These are phyloP conservation scores for Solenodon paradoxus DNA, from an alignment of 2,113 vertebrate genomes.

Conservation along the genomic window DNA sequence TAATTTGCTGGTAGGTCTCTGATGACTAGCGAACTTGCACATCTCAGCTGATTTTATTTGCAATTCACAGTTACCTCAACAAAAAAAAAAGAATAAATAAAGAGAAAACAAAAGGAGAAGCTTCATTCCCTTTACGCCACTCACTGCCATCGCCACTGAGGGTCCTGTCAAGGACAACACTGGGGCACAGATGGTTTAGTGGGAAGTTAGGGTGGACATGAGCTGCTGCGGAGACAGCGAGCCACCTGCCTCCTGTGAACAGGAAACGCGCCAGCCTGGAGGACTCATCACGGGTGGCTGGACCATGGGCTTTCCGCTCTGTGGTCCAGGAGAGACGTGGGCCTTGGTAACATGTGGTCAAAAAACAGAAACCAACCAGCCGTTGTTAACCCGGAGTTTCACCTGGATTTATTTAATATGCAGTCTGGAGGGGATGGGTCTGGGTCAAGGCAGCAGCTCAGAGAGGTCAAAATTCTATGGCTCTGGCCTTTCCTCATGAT, in stretches of 20 bases:
- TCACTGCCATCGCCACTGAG: no score
- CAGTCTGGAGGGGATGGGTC: neutral
- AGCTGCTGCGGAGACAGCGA: neutral
- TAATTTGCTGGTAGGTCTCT: no score
- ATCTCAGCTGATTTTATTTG: no score
- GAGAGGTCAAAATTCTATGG: neutral
- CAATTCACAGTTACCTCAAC: no score
- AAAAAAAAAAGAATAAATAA: no score
- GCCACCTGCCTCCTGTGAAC: neutral
- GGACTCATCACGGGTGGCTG: neutral
- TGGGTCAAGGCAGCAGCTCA: neutral
- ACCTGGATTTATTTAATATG: neutral
- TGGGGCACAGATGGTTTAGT: fast-evolving
- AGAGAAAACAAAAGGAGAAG: no score
- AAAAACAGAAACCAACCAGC: neutral
- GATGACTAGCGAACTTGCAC: no score
- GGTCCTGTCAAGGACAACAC: neutral
- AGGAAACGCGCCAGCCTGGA: neutral
- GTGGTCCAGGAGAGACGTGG: no score
- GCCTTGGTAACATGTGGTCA: neutral
- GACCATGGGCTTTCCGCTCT: neutral
- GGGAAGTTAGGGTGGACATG: neutral
- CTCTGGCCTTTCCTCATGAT: neutral
- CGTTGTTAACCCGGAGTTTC: neutral
- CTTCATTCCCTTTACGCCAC: neutral